phyloP scores from a whole-genome alignment of 1,140 invertebrate species.

The Planococcus citri region DNA sequence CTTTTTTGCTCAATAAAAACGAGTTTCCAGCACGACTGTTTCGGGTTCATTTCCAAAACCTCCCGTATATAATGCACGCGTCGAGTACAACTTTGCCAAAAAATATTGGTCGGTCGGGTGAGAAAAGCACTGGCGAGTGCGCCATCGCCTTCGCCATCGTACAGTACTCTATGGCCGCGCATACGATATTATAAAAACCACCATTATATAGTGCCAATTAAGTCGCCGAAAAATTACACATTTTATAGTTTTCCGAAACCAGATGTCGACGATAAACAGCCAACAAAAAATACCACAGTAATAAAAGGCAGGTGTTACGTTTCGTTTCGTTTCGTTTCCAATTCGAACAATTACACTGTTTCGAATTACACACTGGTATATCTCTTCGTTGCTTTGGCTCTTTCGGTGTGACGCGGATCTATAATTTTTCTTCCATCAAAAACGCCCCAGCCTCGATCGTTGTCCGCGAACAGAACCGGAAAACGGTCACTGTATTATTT shows the following conservation, averaged over 20 bases:
- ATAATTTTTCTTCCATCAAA: too few species aligned
- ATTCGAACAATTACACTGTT: not conserved
- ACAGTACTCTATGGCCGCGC: not conserved
- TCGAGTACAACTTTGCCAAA: not conserved
- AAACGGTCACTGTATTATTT: too few species aligned
- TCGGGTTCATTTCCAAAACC: not conserved
- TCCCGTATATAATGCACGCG: too few species aligned
- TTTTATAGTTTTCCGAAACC: not conserved
- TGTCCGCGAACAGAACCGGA: too few species aligned
- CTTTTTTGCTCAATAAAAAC: not conserved
- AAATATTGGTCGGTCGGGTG: not conserved
- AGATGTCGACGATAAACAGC: constrained; percentile 1
- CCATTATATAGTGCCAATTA: not conserved
- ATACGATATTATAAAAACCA: too few species aligned
- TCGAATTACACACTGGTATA: not conserved
- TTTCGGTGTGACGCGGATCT: too few species aligned
- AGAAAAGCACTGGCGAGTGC: too few species aligned
- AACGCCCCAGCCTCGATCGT: too few species aligned
- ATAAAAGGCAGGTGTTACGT: constrained; percentile 12
- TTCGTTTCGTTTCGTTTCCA: constrained; percentile 7
- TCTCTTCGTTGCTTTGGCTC: too few species aligned
- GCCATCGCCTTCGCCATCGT: too few species aligned
- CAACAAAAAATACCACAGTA: not conserved
- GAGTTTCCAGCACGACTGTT: constrained; percentile 2
- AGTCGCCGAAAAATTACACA: not conserved